Percentiles rank a stretch among this genome's conserved stretches.
Conservation (phyloP, 2,113 vertebrate species). For the Tragelaphus scriptus region DNA sequence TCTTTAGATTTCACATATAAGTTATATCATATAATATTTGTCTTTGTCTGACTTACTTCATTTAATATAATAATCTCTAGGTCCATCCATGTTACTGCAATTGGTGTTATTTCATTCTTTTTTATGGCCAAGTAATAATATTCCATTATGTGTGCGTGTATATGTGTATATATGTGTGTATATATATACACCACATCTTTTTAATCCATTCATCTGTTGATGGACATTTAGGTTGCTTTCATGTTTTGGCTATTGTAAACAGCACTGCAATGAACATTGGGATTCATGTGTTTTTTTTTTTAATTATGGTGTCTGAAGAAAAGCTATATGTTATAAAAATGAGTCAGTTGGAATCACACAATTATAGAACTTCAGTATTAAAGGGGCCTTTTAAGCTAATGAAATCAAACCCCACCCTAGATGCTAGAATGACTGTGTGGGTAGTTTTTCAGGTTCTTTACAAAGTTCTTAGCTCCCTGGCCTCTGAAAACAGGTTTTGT, state of each 20-base stretch:
- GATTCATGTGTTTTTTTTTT: neutral
- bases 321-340: slow-evolving; percentile 4
- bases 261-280: neutral
- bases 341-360: neutral
- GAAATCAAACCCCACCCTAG: neutral
- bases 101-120: neutral
- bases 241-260: neutral
- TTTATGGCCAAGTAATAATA: neutral
- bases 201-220: neutral
- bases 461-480: neutral
- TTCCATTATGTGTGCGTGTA: neutral
- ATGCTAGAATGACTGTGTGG: neutral
- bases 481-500: neutral
- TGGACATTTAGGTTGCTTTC: neutral
- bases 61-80: neutral
- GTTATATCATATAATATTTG: neutral
- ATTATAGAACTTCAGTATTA: slow-evolving; percentile 8
- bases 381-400: slow-evolving; percentile 4
- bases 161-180: neutral
- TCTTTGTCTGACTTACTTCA: neutral
- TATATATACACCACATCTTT: neutral
- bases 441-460: neutral
- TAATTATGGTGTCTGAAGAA: neutral
- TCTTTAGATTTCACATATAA: neutral
- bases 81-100: neutral